Base-by-base conservation (phyloP, 2,113 vertebrate species). In the Vulpes vulpes region DNA sequence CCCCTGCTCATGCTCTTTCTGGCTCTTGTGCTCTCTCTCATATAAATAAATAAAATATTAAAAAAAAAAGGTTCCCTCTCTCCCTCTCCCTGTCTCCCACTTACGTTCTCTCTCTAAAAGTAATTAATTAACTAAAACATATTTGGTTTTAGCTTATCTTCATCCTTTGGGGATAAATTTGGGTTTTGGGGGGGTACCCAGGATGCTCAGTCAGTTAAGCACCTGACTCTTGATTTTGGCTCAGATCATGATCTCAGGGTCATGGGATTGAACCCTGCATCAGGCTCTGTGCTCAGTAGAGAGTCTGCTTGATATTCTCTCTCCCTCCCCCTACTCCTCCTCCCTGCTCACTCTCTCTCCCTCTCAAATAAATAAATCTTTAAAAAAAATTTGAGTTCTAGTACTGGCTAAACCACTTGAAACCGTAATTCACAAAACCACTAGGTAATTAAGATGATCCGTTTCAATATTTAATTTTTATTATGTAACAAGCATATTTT, bases 401-500 rank as follows among this genome's bases (percentile, higher is more conserved):
- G 3, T 95, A 81, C 11, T 55, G 55, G 9, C 27, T 55, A 88
- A 83, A 35, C 5, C 4, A 80, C 79, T 59, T 65, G 11, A 84
- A 95, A 89, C 11, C 11, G 49, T 76, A 94, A 25, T 91, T 87
- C 38, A 60, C 8, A 93, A 86, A 95, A 93, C 74, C 12, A 90
- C 20, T 80, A 74, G 11, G 30, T 51, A 74, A 73, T 38, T 71
- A 57, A 95, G 23, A 35, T 0, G 3, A 64, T 8, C 5, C 5
- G 43, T 20, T 27, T 4, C 1, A 62, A 78, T 80, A 20, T 79
- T 51, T 93, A 80, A 90, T 25, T 90, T 95, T 79, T 51, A 53
- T 71, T 71, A 86, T 65, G 19, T 4, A 53, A 60, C 25, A 25
- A 16, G 76, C 92, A 89, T 57, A 92, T 25, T 95, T 27, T 60